These are phyloP conservation scores for Pristionchus japonicus DNA, from an alignment of 2,888 invertebrate genomes.

Conservation along the genomic window DNA sequence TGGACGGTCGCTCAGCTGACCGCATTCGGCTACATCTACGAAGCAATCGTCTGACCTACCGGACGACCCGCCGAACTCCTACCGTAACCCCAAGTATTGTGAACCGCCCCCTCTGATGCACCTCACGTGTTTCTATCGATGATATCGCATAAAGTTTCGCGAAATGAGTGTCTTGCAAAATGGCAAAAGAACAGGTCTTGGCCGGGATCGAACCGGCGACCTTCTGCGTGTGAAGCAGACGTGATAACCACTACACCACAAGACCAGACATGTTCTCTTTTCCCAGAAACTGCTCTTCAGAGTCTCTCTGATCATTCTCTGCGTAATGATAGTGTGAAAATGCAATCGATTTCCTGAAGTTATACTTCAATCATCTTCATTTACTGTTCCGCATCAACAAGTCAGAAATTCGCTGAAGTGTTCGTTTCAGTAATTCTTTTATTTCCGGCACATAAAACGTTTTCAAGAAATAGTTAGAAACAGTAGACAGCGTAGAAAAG, in stretches of 20 bases:
- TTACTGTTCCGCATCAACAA: no score
- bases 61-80: background rate
- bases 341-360: no score
- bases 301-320: no score
- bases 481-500: no score
- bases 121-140: background rate
- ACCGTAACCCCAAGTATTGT: background rate
- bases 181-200: conserved; percentile 41
- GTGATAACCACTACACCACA: conserved; percentile 59
- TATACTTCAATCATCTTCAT: no score
- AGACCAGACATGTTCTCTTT: background rate
- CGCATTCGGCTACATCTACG: background rate
- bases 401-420: no score
- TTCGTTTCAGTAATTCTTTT: no score
- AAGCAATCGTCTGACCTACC: background rate
- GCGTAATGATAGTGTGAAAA: no score
- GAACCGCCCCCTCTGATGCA: background rate
- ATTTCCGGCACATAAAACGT: no score
- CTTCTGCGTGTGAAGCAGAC: conserved; percentile 60
- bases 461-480: no score
- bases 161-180: background rate
- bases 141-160: background rate
- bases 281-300: no score
- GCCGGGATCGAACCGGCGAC: conserved; percentile 57
- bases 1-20: background rate